Conservation (phyloP, 2,113 vertebrate genomes). For the Pao palembangensis region DNA sequence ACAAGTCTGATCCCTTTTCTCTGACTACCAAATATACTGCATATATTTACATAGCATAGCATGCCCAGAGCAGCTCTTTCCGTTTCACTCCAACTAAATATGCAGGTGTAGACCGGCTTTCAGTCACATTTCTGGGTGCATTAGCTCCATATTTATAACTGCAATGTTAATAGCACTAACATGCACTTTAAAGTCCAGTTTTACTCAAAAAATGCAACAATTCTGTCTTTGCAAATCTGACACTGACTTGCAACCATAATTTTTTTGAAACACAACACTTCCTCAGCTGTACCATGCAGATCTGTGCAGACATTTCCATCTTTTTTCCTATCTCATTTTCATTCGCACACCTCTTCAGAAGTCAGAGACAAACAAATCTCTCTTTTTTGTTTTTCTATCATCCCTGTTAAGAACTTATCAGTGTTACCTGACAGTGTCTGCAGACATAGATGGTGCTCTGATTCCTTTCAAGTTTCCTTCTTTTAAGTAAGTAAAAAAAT, state of each 20-base stretch:
- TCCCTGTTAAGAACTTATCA: slow-evolving; percentile 1
- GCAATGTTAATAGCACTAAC: no score
- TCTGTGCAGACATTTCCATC: no score
- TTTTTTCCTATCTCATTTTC: background rate
- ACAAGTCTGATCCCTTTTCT: slow-evolving; percentile 8
- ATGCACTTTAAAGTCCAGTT: background rate
- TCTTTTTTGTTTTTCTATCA: background rate
- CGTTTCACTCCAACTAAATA: background rate
- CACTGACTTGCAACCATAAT: slow-evolving; percentile 32
- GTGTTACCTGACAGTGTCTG: background rate
- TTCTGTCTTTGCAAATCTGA: slow-evolving; percentile 17
- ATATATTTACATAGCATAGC: no score
- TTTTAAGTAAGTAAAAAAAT: slow-evolving; percentile 18
- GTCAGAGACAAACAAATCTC: no score
- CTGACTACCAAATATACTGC: background rate
- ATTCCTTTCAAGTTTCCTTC: slow-evolving; percentile 17
- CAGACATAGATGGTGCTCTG: background rate
- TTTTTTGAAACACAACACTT: slow-evolving; percentile 14
- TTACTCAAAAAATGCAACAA: background rate
- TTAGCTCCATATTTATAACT: no score
- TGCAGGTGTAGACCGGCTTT: no score
- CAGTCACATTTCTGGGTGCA: no score
- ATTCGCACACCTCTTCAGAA: no score
- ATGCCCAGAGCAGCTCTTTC: background rate
- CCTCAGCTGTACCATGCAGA: background rate